Conservation (phyloP, 1,140 invertebrate species). For the Thrips palmi region DNA sequence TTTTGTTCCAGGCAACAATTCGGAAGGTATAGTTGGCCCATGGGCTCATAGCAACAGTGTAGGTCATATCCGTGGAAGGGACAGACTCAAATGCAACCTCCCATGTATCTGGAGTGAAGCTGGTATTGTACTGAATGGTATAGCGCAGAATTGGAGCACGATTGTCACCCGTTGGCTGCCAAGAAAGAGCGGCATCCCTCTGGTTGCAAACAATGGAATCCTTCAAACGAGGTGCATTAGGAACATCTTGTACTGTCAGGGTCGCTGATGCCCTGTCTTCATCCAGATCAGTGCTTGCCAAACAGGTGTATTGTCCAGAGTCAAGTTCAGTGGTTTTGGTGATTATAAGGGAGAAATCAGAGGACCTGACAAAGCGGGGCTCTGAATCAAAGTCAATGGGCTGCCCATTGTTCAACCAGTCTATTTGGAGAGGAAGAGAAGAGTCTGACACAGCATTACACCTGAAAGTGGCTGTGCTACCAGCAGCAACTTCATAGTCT, state of each 20-base stretch:
- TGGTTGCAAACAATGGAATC: conserved; percentile 42
- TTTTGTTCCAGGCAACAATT: conserved; percentile 82
- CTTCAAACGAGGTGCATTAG: conserved; percentile 63
- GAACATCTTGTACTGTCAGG: conserved; percentile 87
- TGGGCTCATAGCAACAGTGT: conserved; percentile 59
- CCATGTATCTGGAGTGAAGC: conserved; percentile 86
- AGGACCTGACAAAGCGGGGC: conserved; percentile 60
- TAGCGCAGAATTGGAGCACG: conserved; percentile 83
- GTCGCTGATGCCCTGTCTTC: conserved; percentile 64
- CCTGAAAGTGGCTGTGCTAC: conserved; percentile 75
- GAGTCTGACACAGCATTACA: conserved; percentile 81
- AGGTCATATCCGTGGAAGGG: conserved; percentile 59
- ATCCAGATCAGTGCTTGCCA: conserved; percentile 81
- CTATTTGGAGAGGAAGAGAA: conserved; percentile 56
- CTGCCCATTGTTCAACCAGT: conserved; percentile 74
- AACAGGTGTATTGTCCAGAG: conserved; percentile 89
- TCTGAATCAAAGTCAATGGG: conserved; percentile 73
- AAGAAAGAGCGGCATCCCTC: conserved; percentile 53
- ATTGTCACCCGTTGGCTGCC: conserved; percentile 83
- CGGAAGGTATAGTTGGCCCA: conserved; percentile 96
- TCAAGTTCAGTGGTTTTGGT: conserved; percentile 85
- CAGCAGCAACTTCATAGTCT: conserved; percentile 78
- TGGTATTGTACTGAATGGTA: conserved; percentile 86
- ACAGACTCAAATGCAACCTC: conserved; percentile 52
- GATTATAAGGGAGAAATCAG: conserved; percentile 85